phyloP scores from a whole-genome alignment of 2,113 vertebrate genomes.

The Echinops telfairi region DNA sequence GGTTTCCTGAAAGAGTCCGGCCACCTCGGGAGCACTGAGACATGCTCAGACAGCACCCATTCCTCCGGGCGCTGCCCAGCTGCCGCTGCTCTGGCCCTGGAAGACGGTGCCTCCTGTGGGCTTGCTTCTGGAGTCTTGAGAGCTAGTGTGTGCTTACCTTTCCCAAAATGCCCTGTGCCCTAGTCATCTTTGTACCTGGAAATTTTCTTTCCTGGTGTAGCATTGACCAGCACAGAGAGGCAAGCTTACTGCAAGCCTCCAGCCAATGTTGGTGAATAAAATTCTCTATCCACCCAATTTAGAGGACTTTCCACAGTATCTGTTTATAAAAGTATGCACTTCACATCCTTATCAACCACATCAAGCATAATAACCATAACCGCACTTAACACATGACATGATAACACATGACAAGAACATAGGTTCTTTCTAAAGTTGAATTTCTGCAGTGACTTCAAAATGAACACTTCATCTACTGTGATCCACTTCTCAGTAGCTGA shows the following conservation, averaged over 20 bases:
- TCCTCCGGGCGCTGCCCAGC: conserved; percentile 46
- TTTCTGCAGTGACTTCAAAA: conserved; percentile 65
- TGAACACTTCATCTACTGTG: background rate
- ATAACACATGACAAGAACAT: too few relatives aligned
- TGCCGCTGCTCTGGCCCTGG: background rate
- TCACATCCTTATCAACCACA: conserved; percentile 79
- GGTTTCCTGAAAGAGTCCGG: conserved; percentile 55
- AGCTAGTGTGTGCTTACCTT: background rate
- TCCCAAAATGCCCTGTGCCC: background rate
- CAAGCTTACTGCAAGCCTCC: background rate
- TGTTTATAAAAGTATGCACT: conserved; percentile 77
- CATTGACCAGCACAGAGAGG: conserved; percentile 31
- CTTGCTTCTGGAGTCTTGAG: background rate
- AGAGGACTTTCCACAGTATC: conserved; percentile 72
- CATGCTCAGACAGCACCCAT: conserved; percentile 55
- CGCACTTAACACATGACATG: conserved; percentile 16
- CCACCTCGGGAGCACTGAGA: background rate
- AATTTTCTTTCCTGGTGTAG: conserved; percentile 20
- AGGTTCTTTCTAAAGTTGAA: conserved; percentile 71
- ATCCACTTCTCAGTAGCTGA: conserved; percentile 52
- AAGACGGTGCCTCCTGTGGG: background rate
- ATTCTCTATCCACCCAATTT: conserved; percentile 59
- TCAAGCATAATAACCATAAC: background rate
- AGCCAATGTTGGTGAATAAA: conserved; percentile 76
- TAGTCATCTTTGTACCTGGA: background rate